Percentiles rank a stretch among this genome's conserved stretches.
Evolutionary conservation across 2,113 vertebrate genomes (phyloP).

Genomic region (Pandion haliaetus): DNA sequence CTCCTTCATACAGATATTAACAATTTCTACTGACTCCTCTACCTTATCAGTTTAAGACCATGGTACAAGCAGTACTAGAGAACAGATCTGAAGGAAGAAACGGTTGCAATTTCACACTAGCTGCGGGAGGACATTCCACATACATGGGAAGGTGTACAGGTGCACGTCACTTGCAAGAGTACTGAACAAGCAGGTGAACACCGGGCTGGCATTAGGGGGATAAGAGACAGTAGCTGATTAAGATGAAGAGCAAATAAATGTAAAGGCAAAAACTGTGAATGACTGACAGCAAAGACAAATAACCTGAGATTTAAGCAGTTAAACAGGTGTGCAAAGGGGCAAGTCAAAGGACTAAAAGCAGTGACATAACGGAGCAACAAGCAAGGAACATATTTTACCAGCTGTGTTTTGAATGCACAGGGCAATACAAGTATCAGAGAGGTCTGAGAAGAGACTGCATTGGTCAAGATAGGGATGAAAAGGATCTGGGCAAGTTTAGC

Average conservation of each 20-base stretch:
- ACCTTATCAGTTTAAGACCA: background rate
- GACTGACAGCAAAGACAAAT: background rate
- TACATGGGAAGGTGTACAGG: background rate
- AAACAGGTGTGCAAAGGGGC: background rate
- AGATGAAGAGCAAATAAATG: background rate
- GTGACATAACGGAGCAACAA: background rate
- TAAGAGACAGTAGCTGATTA: background rate
- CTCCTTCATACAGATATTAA: background rate
- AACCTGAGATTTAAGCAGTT: background rate
- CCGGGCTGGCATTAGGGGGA: background rate
- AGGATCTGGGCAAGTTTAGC: constrained; percentile 62
- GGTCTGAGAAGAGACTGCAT: constrained; percentile 55
- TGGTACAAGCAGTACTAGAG: background rate
- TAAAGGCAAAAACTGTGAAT: background rate
- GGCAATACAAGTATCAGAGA: constrained; percentile 53
- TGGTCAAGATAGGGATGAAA: constrained; percentile 60
- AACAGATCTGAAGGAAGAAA: constrained; percentile 6
- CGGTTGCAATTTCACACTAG: background rate
- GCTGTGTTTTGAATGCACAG: constrained; percentile 53
- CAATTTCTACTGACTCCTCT: background rate
- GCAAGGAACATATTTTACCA: constrained; percentile 60
- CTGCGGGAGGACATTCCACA: background rate
- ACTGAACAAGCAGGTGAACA: background rate
- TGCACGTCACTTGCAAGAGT: background rate
- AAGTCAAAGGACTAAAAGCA: constrained; percentile 23